Conservation (phyloP, 2,113 vertebrate species). For the Cairina moschata region DNA sequence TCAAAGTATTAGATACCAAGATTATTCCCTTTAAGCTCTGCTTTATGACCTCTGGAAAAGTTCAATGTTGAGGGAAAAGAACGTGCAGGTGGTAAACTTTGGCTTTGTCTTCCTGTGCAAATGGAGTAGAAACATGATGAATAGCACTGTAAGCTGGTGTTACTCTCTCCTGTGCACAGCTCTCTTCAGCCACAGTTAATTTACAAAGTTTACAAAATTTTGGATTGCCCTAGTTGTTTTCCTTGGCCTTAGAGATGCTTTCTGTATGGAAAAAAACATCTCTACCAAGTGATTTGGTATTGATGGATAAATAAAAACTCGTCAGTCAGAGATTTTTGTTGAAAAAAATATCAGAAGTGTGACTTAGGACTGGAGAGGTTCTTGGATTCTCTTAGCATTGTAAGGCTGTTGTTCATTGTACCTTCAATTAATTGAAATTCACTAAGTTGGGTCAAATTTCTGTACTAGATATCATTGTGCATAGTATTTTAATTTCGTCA, state of each 20-base stretch:
- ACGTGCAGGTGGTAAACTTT: not conserved
- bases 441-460: not conserved
- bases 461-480: not conserved
- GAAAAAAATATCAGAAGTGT: not conserved
- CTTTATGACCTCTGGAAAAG: not conserved
- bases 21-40: not conserved
- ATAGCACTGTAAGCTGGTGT: not conserved
- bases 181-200: not conserved
- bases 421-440: not conserved
- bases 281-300: not conserved
- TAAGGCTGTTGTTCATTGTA: not conserved
- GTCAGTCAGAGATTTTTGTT: not conserved
- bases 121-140: not conserved
- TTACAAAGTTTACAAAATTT: not conserved
- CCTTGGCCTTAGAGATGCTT: not conserved
- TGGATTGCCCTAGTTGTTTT: not conserved
- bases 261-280: not conserved
- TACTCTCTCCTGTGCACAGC: not conserved
- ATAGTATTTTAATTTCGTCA: not conserved
- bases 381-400: accelerated
- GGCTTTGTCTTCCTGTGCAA: not conserved
- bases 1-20: not conserved
- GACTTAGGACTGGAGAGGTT: not conserved
- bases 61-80: not conserved
- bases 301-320: not conserved